Conservation (phyloP, 2,113 vertebrate genomes). For the Phodopus roborovskii region DNA sequence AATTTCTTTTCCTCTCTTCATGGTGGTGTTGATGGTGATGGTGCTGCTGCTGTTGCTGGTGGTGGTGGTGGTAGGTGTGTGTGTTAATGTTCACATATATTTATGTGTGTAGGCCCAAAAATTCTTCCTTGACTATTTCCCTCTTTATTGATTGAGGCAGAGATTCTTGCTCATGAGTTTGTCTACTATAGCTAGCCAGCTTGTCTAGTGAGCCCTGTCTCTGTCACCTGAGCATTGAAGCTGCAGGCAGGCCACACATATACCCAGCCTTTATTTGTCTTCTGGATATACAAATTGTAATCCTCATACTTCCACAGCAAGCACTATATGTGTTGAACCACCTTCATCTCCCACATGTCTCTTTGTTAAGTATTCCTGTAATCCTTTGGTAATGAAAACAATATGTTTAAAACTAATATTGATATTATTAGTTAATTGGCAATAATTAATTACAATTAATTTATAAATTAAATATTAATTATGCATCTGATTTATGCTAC, state of each 20-base stretch:
- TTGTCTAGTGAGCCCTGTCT: not conserved
- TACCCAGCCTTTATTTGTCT: not conserved
- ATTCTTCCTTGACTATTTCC: not conserved
- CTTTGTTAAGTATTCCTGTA: not conserved
- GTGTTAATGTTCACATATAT: not conserved
- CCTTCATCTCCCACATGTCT: not conserved
- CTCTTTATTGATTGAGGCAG: not conserved
- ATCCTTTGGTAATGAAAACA: not conserved
- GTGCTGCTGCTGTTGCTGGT: no score
- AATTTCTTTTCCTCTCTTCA: not conserved
- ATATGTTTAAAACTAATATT: not conserved
- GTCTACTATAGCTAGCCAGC: not conserved
- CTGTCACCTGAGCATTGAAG: not conserved
- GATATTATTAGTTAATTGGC: not conserved
- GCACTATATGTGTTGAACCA: not conserved
- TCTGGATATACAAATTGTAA: not conserved
- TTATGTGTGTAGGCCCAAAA: no score
- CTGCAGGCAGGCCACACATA: not conserved
- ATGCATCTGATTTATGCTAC: not conserved
- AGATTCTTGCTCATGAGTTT: not conserved
- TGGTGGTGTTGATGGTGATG: not conserved
- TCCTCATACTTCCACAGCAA: not conserved
- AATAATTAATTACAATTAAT: not conserved
- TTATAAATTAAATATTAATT: conserved; percentile 12
- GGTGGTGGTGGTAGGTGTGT: not conserved